These are phyloP conservation scores for Caenorhabditis virilis DNA, from an alignment of 2,888 invertebrate species.

Conservation along the genomic window DNA sequence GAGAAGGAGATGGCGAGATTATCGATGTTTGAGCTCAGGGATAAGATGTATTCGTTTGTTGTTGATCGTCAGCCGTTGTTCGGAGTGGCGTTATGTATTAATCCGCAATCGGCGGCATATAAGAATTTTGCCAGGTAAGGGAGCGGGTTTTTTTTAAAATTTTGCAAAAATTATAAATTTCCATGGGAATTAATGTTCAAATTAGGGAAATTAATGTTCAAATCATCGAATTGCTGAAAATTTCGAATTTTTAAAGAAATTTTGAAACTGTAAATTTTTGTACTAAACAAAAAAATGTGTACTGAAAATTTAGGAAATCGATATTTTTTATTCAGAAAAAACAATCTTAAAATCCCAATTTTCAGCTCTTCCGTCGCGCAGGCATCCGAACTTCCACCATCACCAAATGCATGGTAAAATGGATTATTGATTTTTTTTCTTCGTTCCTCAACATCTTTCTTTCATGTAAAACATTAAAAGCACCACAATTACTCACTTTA, in stretches of 20 bases:
- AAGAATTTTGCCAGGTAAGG: slow-evolving; percentile 99
- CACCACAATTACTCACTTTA: slow-evolving; percentile 1
- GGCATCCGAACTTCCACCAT: slow-evolving; percentile 95
- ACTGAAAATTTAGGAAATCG: too few relatives aligned
- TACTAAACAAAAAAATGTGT: too few relatives aligned
- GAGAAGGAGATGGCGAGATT: slow-evolving; percentile 83
- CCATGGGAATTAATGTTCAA: too few relatives aligned
- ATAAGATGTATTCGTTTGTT: slow-evolving; percentile 98
- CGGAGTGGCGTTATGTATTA: slow-evolving; percentile 97
- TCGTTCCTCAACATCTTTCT: not conserved
- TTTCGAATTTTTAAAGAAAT: slow-evolving; percentile 4
- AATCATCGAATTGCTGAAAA: too few relatives aligned
- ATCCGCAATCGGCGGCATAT: slow-evolving; percentile 98
- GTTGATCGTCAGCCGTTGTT: slow-evolving; percentile 90
- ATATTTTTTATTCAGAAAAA: too few relatives aligned
- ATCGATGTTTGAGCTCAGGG: slow-evolving; percentile 73
- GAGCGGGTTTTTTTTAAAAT: not conserved
- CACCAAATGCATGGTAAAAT: slow-evolving; percentile 87
- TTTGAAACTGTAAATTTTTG: slow-evolving; percentile 4
- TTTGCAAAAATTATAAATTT: too few relatives aligned
- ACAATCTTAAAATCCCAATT: not conserved
- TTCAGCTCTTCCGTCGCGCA: slow-evolving; percentile 95
- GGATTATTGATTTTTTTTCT: not conserved
- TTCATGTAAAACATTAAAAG: not conserved
- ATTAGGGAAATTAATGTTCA: too few relatives aligned